Base-by-base conservation (phyloP, 2,888 invertebrate genomes). In the Plagiodera versicolora region DNA sequence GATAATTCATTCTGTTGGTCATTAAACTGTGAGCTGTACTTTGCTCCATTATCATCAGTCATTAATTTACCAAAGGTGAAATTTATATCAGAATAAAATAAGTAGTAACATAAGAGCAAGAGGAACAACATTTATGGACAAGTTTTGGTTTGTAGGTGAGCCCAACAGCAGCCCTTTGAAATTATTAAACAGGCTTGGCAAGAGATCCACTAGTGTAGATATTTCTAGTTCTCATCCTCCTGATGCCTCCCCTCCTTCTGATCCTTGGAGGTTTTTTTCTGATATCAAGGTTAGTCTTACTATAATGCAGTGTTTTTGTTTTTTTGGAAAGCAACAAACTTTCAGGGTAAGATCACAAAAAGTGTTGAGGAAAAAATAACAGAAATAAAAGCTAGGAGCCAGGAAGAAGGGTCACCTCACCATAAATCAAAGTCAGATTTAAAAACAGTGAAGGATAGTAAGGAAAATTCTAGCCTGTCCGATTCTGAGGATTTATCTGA, bases 361-460 rank as follows among this genome's bases (percentile, higher is more conserved):
- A 90, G 89, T 35, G 89, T 91, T 50, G 90, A 91, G 75, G 90
- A 90, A 63, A 90, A 89, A 80, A 82, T 90, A 59, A 88, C 87
- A 9, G 86, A 86, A 72, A 87, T 87, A 58, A 89, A 89, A 69
- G 66, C 76, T 1, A 70, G 79, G 60, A 77, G 74, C 54, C 69
- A 71, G 47, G 75, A 74, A n/a, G 79, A 78, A 46, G 72, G 73
- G 18, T 75, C 77, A 0, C 77, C 77, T 0, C 56, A 58, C 28
- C 70, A 70, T 51, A 70, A 66, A 63, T 10, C 55, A 19, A 52
- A 61, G 18, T 10, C 50, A 10, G 64, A 67, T 14, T 18, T 65
- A 44, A 61, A 64, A 53, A 62, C 56, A 82, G 46, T 83, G 81
- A 72, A 76, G 78, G 61, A 77, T 82, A 58, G 77, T 82, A 56